Base-by-base conservation (phyloP, 2,888 invertebrate genomes). In the Neelides folsomi region DNA sequence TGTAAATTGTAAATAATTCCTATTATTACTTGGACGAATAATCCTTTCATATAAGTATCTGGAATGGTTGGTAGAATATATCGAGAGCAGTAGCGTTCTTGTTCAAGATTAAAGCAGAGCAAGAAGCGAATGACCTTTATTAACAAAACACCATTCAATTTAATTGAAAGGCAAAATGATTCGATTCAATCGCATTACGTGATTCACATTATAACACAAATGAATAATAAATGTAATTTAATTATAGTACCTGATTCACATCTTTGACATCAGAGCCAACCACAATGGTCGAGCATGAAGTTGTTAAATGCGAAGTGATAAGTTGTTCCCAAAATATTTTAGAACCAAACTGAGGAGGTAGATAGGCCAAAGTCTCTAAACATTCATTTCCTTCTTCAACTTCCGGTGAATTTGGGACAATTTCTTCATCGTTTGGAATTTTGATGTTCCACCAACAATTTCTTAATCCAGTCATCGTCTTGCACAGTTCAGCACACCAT, bases 11-110 rank as follows among this genome's bases (percentile, higher is more conserved):
- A 7, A 18, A 9, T 15, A 18, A 43, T n/a, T 16, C 3, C 5
- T 16, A 12, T 2, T 34, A 8, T 19, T 50, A 62, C 63, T 58
- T 64, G 64, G 35, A 64, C 53, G 50, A 50, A 62, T 20, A 64
- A 44, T n/a, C 64, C 64, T 51, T 62, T 64, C 64, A 64, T 62
- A 34, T 61, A 64, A 13, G 64, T 64, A 39, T 64, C 64, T 10
- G 61, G 64, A 5, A 64, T 45, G 10, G 59, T 55, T 20, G 62
- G 55, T 34, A 61, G 49, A 7, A 61, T 52, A 49, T 61, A 64
- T 37, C 59, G 51, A 7, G 64, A 64, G 44, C 64, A 64, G 43
- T 58, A 64, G 4, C 59, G 54, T 54, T 64, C 64, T 51, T 60
- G 56, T 9, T 47, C 53, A 4, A 56, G 60, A 7, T 56, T 50